Percentiles rank a stretch among this genome's conserved stretches.
Conservation (phyloP, 2,113 vertebrate species). For the Apus apus region DNA sequence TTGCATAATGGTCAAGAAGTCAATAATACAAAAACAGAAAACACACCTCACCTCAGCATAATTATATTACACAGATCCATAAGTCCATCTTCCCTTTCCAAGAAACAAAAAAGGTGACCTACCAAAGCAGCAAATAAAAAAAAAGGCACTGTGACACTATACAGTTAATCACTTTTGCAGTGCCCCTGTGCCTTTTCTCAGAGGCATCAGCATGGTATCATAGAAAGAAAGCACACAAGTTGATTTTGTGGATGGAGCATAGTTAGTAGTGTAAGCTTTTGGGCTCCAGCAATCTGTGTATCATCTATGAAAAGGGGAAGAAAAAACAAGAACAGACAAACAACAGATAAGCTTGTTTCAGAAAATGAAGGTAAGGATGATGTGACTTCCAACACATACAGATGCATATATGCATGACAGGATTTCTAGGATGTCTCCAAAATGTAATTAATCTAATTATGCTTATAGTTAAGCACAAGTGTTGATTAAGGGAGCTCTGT, state of each 20-base stretch:
- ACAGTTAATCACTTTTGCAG: not conserved
- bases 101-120: conserved; percentile 16
- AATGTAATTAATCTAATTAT: conserved; percentile 45
- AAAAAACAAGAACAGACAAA: not conserved
- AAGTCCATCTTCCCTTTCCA: not conserved
- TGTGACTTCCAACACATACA: not conserved
- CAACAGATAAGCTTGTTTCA: not conserved
- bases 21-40: conserved; percentile 27
- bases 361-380: not conserved
- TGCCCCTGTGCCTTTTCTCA: not conserved
- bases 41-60: not conserved
- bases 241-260: not conserved
- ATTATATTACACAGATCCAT: not conserved
- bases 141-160: not conserved
- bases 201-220: not conserved
- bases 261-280: not conserved
- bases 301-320: not conserved
- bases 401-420: not conserved
- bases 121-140: not conserved
- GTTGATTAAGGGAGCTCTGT: conserved; percentile 17
- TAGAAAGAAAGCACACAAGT: not conserved
- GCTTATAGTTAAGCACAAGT: conserved; percentile 11
- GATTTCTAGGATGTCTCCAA: not conserved
- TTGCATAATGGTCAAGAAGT: conserved; percentile 10
- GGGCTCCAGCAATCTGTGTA: not conserved